Evolutionary conservation across 2,888 invertebrate genomes (phyloP), one percentile per base, ranked within the genome.

Genomic region (Dichetophora obliterata): DNA sequence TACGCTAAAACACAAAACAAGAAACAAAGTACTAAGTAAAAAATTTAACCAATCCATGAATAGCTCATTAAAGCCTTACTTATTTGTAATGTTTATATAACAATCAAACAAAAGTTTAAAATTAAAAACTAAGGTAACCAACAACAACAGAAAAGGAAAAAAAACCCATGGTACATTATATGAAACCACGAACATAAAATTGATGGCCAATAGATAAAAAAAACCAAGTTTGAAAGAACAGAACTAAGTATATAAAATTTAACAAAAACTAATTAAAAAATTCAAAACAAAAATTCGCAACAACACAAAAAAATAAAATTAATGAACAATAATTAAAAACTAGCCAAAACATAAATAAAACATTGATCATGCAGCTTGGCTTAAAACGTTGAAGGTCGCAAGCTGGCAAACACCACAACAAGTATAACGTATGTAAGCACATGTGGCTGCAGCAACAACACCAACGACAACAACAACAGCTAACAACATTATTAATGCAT

Each of bases 381-480:
- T 65, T 16, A 34, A 59, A 68, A 48, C 57, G 57, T 6, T 71
- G 71, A 71, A 71, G 71, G 71, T 71, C 22, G 57, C 52, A 31
- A 19, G 27, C 9, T 52, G 71, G 57, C 24, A 24, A 24, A 14
- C 9, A 43, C 16, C 3, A 61, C 52, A 50, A 54, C 50, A 69
- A 9, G 22, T n/a, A 52, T 8, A 50, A 54, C 43, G 22, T 22
- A 68, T 34, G 34, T 6, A 16, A 27, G 57, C 14, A 57, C 57
- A 57, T 59, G 5, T 6, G 6, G 1, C 9, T 11, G 27, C 59
- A 59, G 27, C 27, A 66, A 66, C 43, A 43, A 66, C 19, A 14
- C 8, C 43, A 43, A 66, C 66, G 43, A 19, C 31, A 50, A 48
- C 14, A n/a, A 66, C n/a, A 8, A 24, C 22, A 6, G 27, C 5